These are phyloP conservation scores for Caerostris extrusa DNA, from an alignment of 1,140 invertebrate genomes.

Conservation along the genomic window DNA sequence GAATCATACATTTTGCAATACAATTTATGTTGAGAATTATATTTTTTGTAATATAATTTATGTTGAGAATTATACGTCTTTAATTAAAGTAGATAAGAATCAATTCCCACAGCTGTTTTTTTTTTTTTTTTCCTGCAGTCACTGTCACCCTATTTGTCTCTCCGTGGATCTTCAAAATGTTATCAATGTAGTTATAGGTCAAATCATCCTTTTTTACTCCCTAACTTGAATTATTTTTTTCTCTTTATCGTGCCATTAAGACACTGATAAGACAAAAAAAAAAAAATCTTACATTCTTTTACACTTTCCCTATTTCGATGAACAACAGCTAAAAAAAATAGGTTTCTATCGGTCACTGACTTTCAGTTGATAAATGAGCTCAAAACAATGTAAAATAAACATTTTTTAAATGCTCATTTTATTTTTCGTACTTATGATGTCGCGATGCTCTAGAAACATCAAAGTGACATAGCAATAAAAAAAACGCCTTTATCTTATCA, in stretches of 20 bases:
- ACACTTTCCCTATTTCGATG: slow-evolving; percentile 7
- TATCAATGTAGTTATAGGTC: neutral
- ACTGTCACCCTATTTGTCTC: neutral
- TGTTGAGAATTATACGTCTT: too few relatives aligned
- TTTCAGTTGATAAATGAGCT: neutral
- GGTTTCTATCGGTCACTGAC: slow-evolving; percentile 40
- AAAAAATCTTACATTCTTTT: slow-evolving; percentile 21
- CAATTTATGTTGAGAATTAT: too few relatives aligned
- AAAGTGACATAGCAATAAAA: neutral
- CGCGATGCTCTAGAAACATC: slow-evolving; percentile 23
- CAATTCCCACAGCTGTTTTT: neutral
- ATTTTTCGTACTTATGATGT: neutral
- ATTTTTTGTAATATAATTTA: too few relatives aligned
- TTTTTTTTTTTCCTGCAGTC: neutral
- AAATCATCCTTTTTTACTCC: neutral
- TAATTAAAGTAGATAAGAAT: neutral
- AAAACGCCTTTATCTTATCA: neutral
- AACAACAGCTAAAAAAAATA: neutral
- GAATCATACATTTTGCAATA: too few relatives aligned
- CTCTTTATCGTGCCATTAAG: neutral
- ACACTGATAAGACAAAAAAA: neutral
- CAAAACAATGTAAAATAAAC: slow-evolving; percentile 30
- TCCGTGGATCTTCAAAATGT: neutral
- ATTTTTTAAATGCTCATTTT: neutral
- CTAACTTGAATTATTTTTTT: neutral